Conservation (phyloP, 1,140 invertebrate genomes). For the Sminthurides bifidus region DNA sequence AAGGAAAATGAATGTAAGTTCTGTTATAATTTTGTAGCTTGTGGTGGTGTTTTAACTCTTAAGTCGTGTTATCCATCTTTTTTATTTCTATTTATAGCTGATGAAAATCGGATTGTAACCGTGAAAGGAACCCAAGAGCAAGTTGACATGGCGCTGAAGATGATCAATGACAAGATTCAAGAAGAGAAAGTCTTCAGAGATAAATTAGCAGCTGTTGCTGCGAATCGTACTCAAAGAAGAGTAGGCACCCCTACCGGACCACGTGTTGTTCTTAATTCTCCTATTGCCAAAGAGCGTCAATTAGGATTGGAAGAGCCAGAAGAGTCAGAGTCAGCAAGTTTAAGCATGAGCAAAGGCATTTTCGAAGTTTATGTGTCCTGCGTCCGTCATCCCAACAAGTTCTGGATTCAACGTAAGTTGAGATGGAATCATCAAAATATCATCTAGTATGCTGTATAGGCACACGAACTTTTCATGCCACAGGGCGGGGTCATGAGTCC, state of each 20-base stretch:
- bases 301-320: slow-evolving; percentile 6
- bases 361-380: slow-evolving; percentile 27
- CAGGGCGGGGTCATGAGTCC: slow-evolving; percentile 14
- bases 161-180: slow-evolving; percentile 22
- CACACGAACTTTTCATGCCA: too few relatives aligned
- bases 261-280: too few relatives aligned
- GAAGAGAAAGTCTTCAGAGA: slow-evolving; percentile 17
- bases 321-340: background rate
- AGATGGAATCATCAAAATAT: too few relatives aligned
- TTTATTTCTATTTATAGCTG: background rate
- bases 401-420: slow-evolving; percentile 22
- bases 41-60: background rate
- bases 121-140: slow-evolving; percentile 23
- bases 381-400: slow-evolving; percentile 28
- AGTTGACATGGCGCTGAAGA: slow-evolving; percentile 13
- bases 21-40: background rate
- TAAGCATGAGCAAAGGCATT: slow-evolving; percentile 5
- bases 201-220: slow-evolving; percentile 9
- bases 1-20: slow-evolving; percentile 6
- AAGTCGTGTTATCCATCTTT: background rate
- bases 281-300: too few relatives aligned
- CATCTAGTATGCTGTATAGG: too few relatives aligned
- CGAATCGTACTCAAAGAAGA: slow-evolving; percentile 9
- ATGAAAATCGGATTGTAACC: background rate
- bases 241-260: background rate